Percentiles rank a stretch among this genome's conserved stretches.
Conservation (phyloP, 2,113 vertebrate genomes). For the Nematolebias whitei region DNA sequence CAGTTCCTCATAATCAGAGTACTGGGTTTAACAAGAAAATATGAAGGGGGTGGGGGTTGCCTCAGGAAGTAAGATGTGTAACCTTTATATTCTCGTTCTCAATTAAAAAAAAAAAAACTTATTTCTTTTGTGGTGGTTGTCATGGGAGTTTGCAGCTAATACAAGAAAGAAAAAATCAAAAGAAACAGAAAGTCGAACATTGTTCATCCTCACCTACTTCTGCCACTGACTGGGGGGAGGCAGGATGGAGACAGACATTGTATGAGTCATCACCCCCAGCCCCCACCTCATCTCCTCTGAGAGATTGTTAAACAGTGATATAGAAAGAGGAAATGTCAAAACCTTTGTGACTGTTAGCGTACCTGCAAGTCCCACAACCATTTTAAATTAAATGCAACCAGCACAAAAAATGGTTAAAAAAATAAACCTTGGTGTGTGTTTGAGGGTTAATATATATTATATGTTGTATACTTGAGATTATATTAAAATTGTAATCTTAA, state of each 20-base stretch:
- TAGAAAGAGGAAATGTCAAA: slow-evolving; percentile 47
- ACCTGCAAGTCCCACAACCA: neutral
- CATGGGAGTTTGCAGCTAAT: slow-evolving; percentile 22
- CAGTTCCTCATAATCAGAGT: slow-evolving; percentile 50
- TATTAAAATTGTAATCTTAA: too few species aligned
- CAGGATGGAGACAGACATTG: slow-evolving; percentile 49
- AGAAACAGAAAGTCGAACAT: slow-evolving; percentile 43
- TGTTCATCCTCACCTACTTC: slow-evolving; percentile 29
- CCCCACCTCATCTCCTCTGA: slow-evolving; percentile 41
- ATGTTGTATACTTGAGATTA: too few species aligned
- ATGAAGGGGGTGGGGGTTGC: neutral
- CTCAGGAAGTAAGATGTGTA: slow-evolving; percentile 38
- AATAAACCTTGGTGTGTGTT: neutral
- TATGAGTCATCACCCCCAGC: slow-evolving; percentile 67
- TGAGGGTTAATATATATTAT: neutral
- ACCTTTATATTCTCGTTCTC: slow-evolving; percentile 25
- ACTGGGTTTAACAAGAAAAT: too few species aligned
- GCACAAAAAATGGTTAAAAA: neutral
- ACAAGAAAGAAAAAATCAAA: slow-evolving; percentile 5
- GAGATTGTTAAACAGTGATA: slow-evolving; percentile 30
- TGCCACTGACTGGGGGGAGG: slow-evolving; percentile 43
- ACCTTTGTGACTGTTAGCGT: slow-evolving; percentile 15
- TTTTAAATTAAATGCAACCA: neutral
- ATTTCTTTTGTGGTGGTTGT: slow-evolving; percentile 7
- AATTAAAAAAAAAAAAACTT: slow-evolving; percentile 1